Evolutionary conservation across 2,113 vertebrate species (phyloP).

Genomic region (Cettia cetti): DNA sequence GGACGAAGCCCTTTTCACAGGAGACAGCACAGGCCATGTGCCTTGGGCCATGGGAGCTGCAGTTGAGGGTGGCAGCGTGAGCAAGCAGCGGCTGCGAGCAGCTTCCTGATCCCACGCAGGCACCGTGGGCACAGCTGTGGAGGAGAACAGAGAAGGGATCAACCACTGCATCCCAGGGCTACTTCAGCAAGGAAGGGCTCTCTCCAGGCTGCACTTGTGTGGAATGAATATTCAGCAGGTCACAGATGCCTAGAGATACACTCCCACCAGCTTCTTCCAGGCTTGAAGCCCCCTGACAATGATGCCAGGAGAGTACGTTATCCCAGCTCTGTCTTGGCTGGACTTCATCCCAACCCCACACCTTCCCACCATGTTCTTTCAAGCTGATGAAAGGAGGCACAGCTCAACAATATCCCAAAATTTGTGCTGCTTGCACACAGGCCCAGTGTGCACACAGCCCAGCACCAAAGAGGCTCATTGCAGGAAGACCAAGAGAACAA

Average conservation of each 20-base stretch:
- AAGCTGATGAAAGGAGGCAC: background rate
- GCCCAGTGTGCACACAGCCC: background rate
- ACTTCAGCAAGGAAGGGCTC: background rate
- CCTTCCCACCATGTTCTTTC: background rate
- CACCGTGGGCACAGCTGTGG: slow-evolving; percentile 39
- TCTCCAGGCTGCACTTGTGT: accelerated
- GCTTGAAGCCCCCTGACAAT: background rate
- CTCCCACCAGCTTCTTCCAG: background rate
- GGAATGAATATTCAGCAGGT: background rate
- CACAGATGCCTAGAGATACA: background rate
- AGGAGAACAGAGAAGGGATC: background rate
- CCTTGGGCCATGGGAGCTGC: slow-evolving; percentile 35
- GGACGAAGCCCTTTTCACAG: slow-evolving; percentile 79
- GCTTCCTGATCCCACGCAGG: slow-evolving; percentile 45
- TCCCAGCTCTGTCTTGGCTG: background rate
- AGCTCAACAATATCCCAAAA: background rate
- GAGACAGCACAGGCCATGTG: slow-evolving; percentile 73
- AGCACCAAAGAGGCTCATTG: accelerated
- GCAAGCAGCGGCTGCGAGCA: slow-evolving; percentile 70
- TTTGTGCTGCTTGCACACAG: background rate
- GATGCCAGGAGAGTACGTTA: background rate
- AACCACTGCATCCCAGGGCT: background rate
- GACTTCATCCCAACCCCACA: background rate
- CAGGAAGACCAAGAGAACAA: background rate
- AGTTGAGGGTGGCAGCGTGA: slow-evolving; percentile 76